Conservation (phyloP, 2,888 invertebrate species). For the Macaria notata region DNA sequence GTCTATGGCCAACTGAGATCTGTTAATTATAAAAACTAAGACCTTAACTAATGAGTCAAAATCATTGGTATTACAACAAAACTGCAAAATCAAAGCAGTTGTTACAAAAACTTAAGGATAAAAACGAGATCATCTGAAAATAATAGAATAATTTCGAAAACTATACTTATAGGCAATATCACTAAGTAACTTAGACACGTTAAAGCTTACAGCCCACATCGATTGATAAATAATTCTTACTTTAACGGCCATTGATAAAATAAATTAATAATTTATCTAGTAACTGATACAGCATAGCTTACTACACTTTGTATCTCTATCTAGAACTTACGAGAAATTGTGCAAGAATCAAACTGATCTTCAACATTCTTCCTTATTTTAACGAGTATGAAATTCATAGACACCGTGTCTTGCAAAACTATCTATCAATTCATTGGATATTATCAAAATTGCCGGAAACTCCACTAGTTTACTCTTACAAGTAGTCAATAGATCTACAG, state of each 20-base stretch:
- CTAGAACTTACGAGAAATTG: conserved; percentile 71
- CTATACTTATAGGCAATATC: background rate
- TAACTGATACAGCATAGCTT: conserved; percentile 28
- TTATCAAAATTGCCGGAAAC: conserved; percentile 59
- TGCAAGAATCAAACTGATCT: conserved; percentile 60
- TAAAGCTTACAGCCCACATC: background rate
- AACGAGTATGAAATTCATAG: conserved; percentile 19
- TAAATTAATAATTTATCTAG: conserved; percentile 8
- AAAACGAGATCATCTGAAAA: background rate
- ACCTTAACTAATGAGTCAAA: too few species aligned
- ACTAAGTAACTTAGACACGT: background rate
- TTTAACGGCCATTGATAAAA: background rate
- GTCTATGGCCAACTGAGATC: conserved; percentile 47
- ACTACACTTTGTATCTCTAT: conserved; percentile 44
- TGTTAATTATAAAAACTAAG: background rate
- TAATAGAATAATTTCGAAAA: background rate
- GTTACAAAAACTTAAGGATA: background rate
- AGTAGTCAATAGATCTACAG: conserved; percentile 57
- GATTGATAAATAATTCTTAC: background rate
- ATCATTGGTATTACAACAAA: too few species aligned
- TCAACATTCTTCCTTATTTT: conserved; percentile 15
- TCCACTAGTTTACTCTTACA: conserved; percentile 60
- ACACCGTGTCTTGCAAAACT: conserved; percentile 28
- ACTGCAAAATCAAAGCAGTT: too few species aligned
- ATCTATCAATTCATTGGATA: conserved; percentile 25